phyloP scores from a whole-genome alignment of 2,113 vertebrate species.

The Hemiprocne comata region DNA sequence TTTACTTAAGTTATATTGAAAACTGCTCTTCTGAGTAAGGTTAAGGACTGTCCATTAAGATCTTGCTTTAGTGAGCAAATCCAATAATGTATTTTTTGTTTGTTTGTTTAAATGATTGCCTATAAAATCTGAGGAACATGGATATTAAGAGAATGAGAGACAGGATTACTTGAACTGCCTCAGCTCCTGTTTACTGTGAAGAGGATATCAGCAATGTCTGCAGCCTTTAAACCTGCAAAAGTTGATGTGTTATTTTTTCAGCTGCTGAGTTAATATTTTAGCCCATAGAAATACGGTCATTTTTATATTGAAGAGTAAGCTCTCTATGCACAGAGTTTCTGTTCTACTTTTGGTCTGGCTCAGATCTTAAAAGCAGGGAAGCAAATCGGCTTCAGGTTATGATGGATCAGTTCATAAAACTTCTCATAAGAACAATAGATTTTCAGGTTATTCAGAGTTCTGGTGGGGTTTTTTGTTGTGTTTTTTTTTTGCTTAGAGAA shows the following conservation, averaged over 20 bases:
- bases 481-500: not conserved
- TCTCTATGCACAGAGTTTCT: not conserved
- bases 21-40: not conserved
- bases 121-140: not conserved
- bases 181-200: not conserved
- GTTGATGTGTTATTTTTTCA: not conserved
- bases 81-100: not conserved
- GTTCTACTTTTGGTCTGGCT: not conserved
- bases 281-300: not conserved
- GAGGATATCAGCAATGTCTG: not conserved
- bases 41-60: not conserved
- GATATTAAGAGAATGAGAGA: not conserved
- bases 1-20: not conserved
- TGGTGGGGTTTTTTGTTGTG: no score
- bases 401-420: not conserved
- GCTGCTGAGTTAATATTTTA: not conserved
- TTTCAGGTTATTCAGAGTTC: not conserved
- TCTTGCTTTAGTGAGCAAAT: not conserved
- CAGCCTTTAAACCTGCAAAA: not conserved
- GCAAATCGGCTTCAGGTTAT: not conserved
- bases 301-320: not conserved
- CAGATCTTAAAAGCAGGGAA: not conserved
- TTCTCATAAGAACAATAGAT: not conserved
- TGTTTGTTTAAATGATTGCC: not conserved
- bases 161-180: not conserved